Conservation (phyloP, 2,888 invertebrate species). For the Ditylenchus weischeri region DNA sequence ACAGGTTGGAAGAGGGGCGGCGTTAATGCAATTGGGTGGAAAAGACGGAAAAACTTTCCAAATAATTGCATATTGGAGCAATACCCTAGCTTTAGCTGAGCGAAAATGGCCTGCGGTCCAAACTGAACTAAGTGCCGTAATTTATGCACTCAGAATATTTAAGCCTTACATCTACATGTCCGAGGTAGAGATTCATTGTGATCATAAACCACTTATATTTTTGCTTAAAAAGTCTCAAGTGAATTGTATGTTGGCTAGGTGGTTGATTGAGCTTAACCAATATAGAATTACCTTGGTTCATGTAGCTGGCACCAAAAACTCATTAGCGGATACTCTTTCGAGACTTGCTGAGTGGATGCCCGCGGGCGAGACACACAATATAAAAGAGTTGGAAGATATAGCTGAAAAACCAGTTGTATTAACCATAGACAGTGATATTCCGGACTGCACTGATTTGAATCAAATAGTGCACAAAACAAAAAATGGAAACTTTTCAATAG, state of each 20-base stretch:
- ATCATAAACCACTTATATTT: slow-evolving; percentile 23
- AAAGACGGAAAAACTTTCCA: slow-evolving; percentile 3
- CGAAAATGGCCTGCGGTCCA: slow-evolving; percentile 18
- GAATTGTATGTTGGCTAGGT: slow-evolving; percentile 20
- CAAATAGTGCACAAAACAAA: background rate
- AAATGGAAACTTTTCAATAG: background rate
- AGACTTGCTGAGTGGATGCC: background rate
- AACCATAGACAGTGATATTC: background rate
- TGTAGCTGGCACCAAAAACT: slow-evolving; percentile 22
- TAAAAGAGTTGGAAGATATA: slow-evolving; percentile 16
- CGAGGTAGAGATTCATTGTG: slow-evolving; percentile 23
- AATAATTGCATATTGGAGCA: slow-evolving; percentile 19
- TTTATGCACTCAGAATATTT: slow-evolving; percentile 19
- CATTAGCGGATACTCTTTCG: slow-evolving; percentile 23
- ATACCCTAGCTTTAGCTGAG: slow-evolving; percentile 11
- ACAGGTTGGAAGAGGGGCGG: no score
- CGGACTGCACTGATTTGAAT: no score
- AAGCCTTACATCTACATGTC: slow-evolving; percentile 25
- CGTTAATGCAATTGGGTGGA: no score
- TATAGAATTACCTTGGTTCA: slow-evolving; percentile 26
- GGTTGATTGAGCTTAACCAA: slow-evolving; percentile 21
- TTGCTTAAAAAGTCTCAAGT: slow-evolving; percentile 19
- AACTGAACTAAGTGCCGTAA: slow-evolving; percentile 16
- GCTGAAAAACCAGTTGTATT: slow-evolving; percentile 16
- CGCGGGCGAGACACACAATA: background rate